Percentiles rank a stretch among this genome's conserved stretches.
Conservation (phyloP, 2,888 invertebrate species). For the Tipula unca region DNA sequence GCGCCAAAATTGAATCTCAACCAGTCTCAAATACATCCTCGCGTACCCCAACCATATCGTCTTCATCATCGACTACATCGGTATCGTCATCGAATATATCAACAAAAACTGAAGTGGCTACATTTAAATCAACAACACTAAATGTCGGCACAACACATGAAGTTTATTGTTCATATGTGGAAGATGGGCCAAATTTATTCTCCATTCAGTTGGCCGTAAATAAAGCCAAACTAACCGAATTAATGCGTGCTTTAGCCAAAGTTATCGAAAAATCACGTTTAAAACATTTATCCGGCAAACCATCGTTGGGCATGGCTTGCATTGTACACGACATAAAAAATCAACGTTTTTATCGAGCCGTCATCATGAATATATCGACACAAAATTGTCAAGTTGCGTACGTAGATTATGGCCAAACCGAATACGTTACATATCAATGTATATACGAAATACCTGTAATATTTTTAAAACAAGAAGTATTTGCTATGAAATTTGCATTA, state of each 20-base stretch:
- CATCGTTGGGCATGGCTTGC: conserved; percentile 67
- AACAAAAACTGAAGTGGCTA: conserved; percentile 28
- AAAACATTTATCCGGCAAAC: conserved; percentile 55
- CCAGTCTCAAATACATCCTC: neutral
- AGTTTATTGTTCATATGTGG: conserved; percentile 66
- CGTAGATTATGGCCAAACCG: conserved; percentile 74
- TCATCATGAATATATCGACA: conserved; percentile 63
- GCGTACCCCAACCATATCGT: neutral
- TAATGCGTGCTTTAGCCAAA: conserved; percentile 66
- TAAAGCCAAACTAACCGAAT: conserved; percentile 50
- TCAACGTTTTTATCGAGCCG: conserved; percentile 62
- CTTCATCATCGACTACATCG: conserved; percentile 29
- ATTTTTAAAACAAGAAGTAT: conserved; percentile 60
- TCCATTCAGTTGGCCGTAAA: conserved; percentile 61
- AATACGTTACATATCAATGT: conserved; percentile 58
- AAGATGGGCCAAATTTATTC: conserved; percentile 71
- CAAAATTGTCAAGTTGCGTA: conserved; percentile 68
- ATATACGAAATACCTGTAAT: conserved; percentile 68
- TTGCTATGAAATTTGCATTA: conserved; percentile 66
- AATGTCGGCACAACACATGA: conserved; percentile 52
- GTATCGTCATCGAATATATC: conserved; percentile 30
- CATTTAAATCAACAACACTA: conserved; percentile 41
- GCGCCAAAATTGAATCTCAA: neutral
- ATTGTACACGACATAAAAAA: conserved; percentile 63
- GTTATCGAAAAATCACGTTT: conserved; percentile 39